These are phyloP conservation scores for Drosophila burlai DNA, from an alignment of 1,140 invertebrate genomes.

Conservation along the genomic window DNA sequence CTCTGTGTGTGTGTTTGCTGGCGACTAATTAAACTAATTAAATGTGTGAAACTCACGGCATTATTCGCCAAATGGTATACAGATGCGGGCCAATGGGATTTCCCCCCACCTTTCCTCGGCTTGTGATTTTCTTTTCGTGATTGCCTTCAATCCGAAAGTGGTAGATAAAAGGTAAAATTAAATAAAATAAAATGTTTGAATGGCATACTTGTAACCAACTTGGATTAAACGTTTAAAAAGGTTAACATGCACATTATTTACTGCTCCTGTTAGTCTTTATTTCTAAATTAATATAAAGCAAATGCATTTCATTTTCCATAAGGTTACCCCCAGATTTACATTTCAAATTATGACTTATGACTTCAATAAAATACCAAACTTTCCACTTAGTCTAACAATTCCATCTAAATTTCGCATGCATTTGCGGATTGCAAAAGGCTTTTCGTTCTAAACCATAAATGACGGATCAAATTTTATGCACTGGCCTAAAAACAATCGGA, in stretches of 20 bases:
- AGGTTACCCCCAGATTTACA: neutral
- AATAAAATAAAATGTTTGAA: neutral
- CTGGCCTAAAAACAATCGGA: slow-evolving; percentile 13
- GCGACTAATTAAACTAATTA: slow-evolving; percentile 71
- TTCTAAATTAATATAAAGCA: neutral
- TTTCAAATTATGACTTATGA: slow-evolving; percentile 19
- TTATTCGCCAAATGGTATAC: slow-evolving; percentile 45
- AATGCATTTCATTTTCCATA: neutral
- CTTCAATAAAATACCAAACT: neutral
- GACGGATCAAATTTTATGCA: slow-evolving; percentile 30
- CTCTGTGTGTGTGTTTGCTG: slow-evolving; percentile 25
- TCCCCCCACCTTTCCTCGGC: neutral
- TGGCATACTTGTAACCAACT: neutral
- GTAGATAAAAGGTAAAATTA: neutral
- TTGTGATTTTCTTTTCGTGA: slow-evolving; percentile 2
- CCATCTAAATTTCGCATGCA: slow-evolving; percentile 48
- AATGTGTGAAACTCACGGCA: slow-evolving; percentile 58
- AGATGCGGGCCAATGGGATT: slow-evolving; percentile 43
- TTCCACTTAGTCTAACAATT: slow-evolving; percentile 11
- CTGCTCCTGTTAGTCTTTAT: no score
- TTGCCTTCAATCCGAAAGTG: slow-evolving; percentile 1
- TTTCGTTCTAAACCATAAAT: neutral
- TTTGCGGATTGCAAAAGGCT: slow-evolving; percentile 6
- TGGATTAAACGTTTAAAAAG: neutral
- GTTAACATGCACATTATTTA: neutral